phyloP scores from a whole-genome alignment of 1,140 invertebrate species.

The Drosophila miranda region DNA sequence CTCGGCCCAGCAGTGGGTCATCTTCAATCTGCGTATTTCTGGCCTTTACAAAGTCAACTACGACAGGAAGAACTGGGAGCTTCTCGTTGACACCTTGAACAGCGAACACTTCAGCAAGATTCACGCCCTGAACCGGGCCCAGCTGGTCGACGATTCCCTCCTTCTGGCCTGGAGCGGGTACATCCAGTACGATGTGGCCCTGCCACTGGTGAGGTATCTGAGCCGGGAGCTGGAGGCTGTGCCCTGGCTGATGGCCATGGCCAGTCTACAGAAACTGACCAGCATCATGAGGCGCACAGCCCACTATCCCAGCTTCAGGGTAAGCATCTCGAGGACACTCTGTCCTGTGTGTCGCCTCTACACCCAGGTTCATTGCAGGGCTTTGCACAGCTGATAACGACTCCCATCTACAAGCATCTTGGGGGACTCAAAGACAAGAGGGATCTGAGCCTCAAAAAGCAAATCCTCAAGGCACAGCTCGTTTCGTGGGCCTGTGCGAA shows the following conservation, averaged over 20 bases:
- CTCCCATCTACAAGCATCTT: conserved; percentile 83
- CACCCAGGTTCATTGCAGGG: conserved; percentile 83
- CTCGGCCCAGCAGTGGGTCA: conserved; percentile 84
- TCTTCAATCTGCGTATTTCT: conserved; percentile 85
- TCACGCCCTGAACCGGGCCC: conserved; percentile 88
- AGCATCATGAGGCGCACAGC: conserved; percentile 82
- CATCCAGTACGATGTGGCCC: conserved; percentile 86
- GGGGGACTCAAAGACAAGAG: conserved; percentile 83
- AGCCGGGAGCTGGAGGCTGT: conserved; percentile 85
- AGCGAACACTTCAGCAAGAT: conserved; percentile 83
- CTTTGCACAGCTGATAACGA: conserved; percentile 84
- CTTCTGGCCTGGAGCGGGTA: conserved; percentile 87
- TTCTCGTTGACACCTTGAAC: conserved; percentile 84
- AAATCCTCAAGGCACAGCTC: conserved; percentile 84
- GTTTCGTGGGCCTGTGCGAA: conserved; percentile 85
- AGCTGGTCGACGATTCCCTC: conserved; percentile 90
- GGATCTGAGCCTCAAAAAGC: conserved; percentile 77
- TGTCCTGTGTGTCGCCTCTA: conserved; percentile 35
- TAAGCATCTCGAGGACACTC: conserved; percentile 81
- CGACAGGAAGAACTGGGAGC: conserved; percentile 87
- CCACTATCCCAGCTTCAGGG: conserved; percentile 84
- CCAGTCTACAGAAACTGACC: conserved; percentile 84
- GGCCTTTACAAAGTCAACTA: conserved; percentile 90
- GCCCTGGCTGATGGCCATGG: conserved; percentile 86
- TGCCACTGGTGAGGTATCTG: conserved; percentile 86